Percentiles rank a stretch among this genome's conserved stretches.
Conservation (phyloP, 1,140 invertebrate genomes). For the Lutraria rhynchaena region DNA sequence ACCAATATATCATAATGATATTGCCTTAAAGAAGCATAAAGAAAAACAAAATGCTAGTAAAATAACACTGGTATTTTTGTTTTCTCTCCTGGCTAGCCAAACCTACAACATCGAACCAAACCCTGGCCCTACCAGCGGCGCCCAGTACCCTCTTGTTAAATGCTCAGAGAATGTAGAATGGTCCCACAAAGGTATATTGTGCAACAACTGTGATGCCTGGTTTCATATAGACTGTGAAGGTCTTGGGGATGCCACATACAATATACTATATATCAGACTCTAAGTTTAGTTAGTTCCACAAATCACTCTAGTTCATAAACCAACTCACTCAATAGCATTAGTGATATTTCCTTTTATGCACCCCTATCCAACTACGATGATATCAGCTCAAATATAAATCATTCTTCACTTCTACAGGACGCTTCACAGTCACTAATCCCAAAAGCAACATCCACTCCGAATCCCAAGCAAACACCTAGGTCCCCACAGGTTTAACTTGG, state of each 20-base stretch:
- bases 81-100: neutral
- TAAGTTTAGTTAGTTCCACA: neutral
- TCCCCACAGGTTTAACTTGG: neutral
- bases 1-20: no score
- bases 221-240: constrained; percentile 9
- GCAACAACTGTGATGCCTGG: constrained; percentile 9
- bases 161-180: constrained; percentile 1
- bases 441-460: constrained; percentile 24
- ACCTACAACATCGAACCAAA: neutral
- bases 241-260: neutral
- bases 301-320: neutral
- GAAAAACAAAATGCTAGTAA: no score
- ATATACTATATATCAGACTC: neutral
- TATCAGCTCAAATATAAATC: neutral
- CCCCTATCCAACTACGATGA: neutral
- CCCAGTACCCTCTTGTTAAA: constrained; percentile 2
- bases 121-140: neutral
- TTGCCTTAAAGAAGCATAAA: no score
- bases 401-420: neutral
- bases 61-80: no score
- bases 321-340: neutral
- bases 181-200: constrained; percentile 3
- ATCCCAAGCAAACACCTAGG: neutral
- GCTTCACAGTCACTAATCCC: neutral
- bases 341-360: neutral